These are phyloP conservation scores for Spodoptera frugiperda DNA, from an alignment of 1,140 invertebrate species.

Conservation along the genomic window DNA sequence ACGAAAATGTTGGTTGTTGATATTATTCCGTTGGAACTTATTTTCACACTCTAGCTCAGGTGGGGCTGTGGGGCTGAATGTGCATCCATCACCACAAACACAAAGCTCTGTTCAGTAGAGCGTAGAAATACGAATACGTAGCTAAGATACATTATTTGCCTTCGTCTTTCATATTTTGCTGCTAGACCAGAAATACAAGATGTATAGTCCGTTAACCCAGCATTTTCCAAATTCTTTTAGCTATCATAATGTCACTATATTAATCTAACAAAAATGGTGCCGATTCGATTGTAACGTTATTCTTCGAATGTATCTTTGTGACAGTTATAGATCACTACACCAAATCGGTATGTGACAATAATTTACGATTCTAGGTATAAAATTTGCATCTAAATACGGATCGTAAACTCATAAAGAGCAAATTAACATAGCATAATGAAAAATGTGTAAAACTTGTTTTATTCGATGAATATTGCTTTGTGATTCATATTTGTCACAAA, in stretches of 20 bases:
- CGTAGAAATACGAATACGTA: too few species aligned
- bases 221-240: too few species aligned
- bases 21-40: not conserved
- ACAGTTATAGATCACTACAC: slow-evolving; percentile 4
- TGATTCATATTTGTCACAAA: slow-evolving; percentile 31
- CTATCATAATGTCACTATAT: too few species aligned
- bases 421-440: slow-evolving; percentile 38
- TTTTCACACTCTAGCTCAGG: not conserved
- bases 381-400: slow-evolving; percentile 17
- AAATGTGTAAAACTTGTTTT: slow-evolving; percentile 31
- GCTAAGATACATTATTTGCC: too few species aligned
- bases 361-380: slow-evolving; percentile 26
- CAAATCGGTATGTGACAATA: not conserved
- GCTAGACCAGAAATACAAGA: not conserved
- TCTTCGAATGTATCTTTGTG: not conserved
- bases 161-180: not conserved
- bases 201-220: too few species aligned
- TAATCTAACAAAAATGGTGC: too few species aligned
- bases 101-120: too few species aligned
- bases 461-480: slow-evolving; percentile 19
- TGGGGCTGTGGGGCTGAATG: too few species aligned
- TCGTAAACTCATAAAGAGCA: slow-evolving; percentile 12
- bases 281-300: not conserved
- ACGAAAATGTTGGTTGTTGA: not conserved
- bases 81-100: not conserved